These are phyloP conservation scores for Hirtodrosophila duncani DNA, from an alignment of 2,888 invertebrate species.

Conservation along the genomic window DNA sequence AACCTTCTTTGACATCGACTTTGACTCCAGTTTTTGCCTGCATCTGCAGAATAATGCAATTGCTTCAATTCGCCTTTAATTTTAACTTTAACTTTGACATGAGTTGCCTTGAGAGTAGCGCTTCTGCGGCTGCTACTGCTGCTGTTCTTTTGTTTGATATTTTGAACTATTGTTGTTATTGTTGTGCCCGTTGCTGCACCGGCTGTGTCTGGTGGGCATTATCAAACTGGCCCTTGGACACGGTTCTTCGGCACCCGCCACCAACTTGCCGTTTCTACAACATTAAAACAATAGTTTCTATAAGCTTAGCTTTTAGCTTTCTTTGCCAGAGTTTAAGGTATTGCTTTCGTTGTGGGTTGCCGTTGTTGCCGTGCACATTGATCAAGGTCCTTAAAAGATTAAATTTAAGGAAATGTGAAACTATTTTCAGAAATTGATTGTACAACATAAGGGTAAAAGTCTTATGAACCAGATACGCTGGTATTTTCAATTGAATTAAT, in stretches of 20 bases:
- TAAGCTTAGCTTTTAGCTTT: slow-evolving; percentile 39
- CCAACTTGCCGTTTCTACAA: slow-evolving; percentile 33
- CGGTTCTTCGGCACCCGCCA: too few species aligned
- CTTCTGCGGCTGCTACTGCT: slow-evolving; percentile 33
- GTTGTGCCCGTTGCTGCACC: slow-evolving; percentile 38
- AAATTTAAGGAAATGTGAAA: slow-evolving; percentile 19
- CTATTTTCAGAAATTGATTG: too few species aligned
- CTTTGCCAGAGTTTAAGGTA: slow-evolving; percentile 75
- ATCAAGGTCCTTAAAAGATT: slow-evolving; percentile 50
- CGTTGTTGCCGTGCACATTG: slow-evolving; percentile 36
- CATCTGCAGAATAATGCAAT: slow-evolving; percentile 61
- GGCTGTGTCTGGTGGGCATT: slow-evolving; percentile 46
- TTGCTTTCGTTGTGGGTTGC: slow-evolving; percentile 77
- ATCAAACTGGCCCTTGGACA: slow-evolving; percentile 29
- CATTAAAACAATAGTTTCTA: slow-evolving; percentile 49
- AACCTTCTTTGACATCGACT: slow-evolving; percentile 68
- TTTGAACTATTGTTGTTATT: slow-evolving; percentile 11
- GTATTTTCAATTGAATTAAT: too few species aligned
- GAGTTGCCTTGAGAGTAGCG: slow-evolving; percentile 69
- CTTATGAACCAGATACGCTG: background rate
- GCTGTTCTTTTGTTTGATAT: slow-evolving; percentile 10
- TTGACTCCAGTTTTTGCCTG: slow-evolving; percentile 54
- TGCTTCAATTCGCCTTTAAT: slow-evolving; percentile 28
- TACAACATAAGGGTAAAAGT: background rate
- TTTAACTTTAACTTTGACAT: slow-evolving; percentile 67